These are phyloP conservation scores for Lasioglossum leucozonium DNA, from an alignment of 2,888 invertebrate genomes.

Conservation along the genomic window DNA sequence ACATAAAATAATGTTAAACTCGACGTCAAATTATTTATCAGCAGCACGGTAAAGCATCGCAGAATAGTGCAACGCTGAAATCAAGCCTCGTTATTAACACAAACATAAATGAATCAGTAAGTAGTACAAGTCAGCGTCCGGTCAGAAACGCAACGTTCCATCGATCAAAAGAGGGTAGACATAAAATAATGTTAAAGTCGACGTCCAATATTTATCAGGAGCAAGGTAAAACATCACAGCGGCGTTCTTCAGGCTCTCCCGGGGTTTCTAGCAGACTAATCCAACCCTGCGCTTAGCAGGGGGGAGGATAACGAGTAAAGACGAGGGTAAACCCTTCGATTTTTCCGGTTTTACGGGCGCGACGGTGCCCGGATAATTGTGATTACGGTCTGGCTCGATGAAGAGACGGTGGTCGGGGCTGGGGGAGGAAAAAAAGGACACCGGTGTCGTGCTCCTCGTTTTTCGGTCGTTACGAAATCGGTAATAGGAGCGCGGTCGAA, in stretches of 20 bases:
- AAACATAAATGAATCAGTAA: background rate
- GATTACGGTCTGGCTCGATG: conserved; percentile 63
- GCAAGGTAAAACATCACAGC: background rate
- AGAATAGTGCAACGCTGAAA: no score
- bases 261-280: conserved; percentile 7
- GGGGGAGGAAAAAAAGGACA: conserved; percentile 18
- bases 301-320: conserved; percentile 61
- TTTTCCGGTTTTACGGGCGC: conserved; percentile 48
- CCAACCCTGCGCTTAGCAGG: conserved; percentile 22
- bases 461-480: conserved; percentile 62
- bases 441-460: conserved; percentile 35
- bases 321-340: conserved; percentile 56
- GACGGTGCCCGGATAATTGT: conserved; percentile 66
- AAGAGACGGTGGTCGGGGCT: background rate
- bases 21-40: background rate
- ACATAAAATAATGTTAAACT: background rate
- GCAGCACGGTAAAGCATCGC: no score
- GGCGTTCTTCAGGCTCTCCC: background rate
- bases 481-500: conserved; percentile 55
- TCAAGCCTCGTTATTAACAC: no score
- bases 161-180: background rate
- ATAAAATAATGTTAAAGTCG: background rate
- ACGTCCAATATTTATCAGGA: background rate
- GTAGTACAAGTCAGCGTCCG: background rate
- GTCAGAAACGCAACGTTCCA: background rate